Percentiles rank a stretch among this genome's conserved stretches.
Conservation (phyloP, 2,113 vertebrate genomes). For the Illadopsis cleaveri region DNA sequence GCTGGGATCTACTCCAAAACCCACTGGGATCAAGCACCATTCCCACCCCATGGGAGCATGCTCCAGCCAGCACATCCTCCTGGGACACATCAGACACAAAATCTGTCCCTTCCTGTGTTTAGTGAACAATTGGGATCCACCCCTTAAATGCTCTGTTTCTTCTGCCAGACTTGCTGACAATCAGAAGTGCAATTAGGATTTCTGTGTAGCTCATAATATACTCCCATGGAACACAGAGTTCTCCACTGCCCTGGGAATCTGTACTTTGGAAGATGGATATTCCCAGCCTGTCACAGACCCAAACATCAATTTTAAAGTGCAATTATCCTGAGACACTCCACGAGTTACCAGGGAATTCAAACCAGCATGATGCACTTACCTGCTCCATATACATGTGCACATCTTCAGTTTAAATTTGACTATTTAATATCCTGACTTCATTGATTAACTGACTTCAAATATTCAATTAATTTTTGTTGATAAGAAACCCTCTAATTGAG, state of each 20-base stretch:
- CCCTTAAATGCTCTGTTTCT: background rate
- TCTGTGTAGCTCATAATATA: background rate
- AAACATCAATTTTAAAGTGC: background rate
- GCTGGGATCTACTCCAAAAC: background rate
- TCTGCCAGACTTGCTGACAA: background rate
- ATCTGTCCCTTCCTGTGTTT: background rate
- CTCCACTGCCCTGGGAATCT: background rate
- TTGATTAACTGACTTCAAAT: background rate
- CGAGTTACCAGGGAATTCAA: background rate
- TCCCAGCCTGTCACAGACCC: background rate
- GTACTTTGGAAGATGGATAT: background rate
- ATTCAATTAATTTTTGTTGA: background rate
- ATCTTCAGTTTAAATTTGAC: background rate
- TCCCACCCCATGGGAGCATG: background rate
- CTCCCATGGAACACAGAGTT: background rate
- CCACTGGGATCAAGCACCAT: background rate
- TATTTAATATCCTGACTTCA: background rate
- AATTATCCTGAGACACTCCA: background rate
- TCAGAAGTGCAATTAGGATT: background rate
- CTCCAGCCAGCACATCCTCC: background rate
- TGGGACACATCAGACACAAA: background rate
- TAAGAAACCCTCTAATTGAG: background rate
- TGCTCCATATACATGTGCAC: background rate
- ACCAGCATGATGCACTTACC: background rate
- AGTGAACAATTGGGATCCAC: background rate